Percentiles rank a stretch among this genome's conserved stretches.
These are phyloP conservation scores for Leucoptera coffeella DNA, from an alignment of 2,888 invertebrate genomes.

Conservation along the genomic window DNA sequence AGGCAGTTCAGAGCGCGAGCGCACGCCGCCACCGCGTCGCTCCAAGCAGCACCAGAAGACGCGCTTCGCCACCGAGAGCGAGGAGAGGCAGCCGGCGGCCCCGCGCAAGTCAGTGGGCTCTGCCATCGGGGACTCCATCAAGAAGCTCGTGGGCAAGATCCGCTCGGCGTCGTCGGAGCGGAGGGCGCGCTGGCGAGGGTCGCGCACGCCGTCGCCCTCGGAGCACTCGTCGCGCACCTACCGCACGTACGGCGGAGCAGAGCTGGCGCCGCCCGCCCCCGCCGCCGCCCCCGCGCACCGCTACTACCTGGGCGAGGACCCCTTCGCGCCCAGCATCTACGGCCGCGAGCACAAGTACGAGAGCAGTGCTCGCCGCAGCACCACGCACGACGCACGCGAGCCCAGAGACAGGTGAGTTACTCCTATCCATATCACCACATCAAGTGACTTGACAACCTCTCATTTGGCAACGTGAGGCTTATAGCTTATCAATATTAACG, in stretches of 20 bases:
- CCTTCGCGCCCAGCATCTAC: slow-evolving; percentile 77
- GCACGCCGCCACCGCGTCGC: slow-evolving; percentile 38
- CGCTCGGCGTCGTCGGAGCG: slow-evolving; percentile 64
- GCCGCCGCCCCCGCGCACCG: slow-evolving; percentile 57
- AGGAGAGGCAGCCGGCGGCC: slow-evolving; percentile 30
- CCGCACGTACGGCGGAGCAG: slow-evolving; percentile 37
- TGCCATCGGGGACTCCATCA: slow-evolving; percentile 71
- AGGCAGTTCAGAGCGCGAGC: slow-evolving; percentile 32
- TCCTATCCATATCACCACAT: not conserved
- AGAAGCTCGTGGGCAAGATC: slow-evolving; percentile 77
- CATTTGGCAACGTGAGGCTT: too few species aligned
- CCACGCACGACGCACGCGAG: slow-evolving; percentile 32
- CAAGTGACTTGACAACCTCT: too few species aligned
- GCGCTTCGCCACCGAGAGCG: slow-evolving; percentile 51
- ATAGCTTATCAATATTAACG: not conserved
- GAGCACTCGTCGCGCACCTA: slow-evolving; percentile 45
- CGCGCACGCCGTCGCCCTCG: slow-evolving; percentile 57
- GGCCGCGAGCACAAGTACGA: slow-evolving; percentile 81
- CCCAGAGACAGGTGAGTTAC: slow-evolving; percentile 41
- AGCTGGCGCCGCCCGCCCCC: slow-evolving; percentile 30
- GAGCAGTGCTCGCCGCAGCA: slow-evolving; percentile 50
- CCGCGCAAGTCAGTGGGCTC: slow-evolving; percentile 50
- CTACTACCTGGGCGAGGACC: slow-evolving; percentile 83
- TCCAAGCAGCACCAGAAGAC: slow-evolving; percentile 63
- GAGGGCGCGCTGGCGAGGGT: slow-evolving; percentile 59